Base-by-base conservation (phyloP, 2,113 vertebrate genomes). In the Hyaena hyaena region DNA sequence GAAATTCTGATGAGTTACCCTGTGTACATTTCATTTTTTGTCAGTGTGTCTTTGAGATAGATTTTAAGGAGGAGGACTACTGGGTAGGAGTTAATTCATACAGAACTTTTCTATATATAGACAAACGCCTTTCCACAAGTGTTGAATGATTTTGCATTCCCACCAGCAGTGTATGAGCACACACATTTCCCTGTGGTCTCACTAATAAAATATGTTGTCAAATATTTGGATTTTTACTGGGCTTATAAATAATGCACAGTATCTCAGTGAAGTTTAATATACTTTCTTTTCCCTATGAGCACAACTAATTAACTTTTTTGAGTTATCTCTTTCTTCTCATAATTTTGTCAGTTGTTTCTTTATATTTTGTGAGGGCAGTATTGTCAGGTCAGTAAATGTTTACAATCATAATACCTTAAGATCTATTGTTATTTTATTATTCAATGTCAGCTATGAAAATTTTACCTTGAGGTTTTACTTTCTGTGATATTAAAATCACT, bases 181-280 rank as follows among this genome's bases (percentile, higher is more conserved):
- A n/a, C 19, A 17, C 68, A 33, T 76, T 23, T 90, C 81, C 50
- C 92, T 3, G 2, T 14, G 31, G 48, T 19, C 61, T 90, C 43
- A 50, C 85, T 39, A 91, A 33, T 61, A 31, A 17, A 89, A 74
- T 61, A 83, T 53, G 21, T 55, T 93, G 73, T 82, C 80, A 90
- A 82, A 90, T 86, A 82, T 86, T 74, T 82, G 48, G 48, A n/a
- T 76, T 90, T 90, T 90, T 95, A 50, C 80, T 48, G 76, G 33
- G n/a, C 10, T 95, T 74, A 82, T 86, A 93, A 87, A 35, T 90
- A 63, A 76, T 88, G 24, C 2, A 45, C 19, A 39, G 21, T 31
- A 74, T 87, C 58, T 71, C 35, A 76, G 3, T 17, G 35, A 77
- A 69, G 21, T 69, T 69, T 68, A 53, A 68, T 61, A 26, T 9